Conservation (phyloP, 1,140 invertebrate species). For the Papilio dardanus region DNA sequence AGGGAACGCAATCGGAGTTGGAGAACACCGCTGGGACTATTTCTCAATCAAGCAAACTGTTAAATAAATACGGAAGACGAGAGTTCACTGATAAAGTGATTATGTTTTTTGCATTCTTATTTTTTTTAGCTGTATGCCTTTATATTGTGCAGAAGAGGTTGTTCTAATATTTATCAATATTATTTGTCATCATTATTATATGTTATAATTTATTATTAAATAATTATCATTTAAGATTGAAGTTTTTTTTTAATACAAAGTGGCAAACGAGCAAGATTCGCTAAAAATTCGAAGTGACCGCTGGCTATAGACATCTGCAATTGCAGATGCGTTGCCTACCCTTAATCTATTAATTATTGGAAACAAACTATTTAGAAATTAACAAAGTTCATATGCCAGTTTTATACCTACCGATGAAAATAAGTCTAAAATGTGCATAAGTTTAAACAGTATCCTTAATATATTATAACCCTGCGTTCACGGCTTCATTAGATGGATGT, state of each 20-base stretch:
- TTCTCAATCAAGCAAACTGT: conserved; percentile 92
- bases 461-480: too few relatives aligned
- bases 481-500: too few relatives aligned
- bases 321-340: too few relatives aligned
- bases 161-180: conserved; percentile 83
- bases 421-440: neutral
- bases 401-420: too few relatives aligned
- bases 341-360: too few relatives aligned
- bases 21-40: conserved; percentile 93
- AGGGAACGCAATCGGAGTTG: conserved; percentile 92
- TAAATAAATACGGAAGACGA: conserved; percentile 96
- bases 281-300: too few relatives aligned
- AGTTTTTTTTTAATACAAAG: neutral
- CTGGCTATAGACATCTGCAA: too few relatives aligned
- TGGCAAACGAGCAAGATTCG: too few relatives aligned
- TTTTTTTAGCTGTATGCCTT: conserved; percentile 95
- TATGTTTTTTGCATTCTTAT: conserved; percentile 93
- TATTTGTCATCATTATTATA: conserved; percentile 10
- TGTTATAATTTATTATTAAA: conserved; percentile 20
- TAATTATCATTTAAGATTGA: neutral
- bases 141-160: conserved; percentile 96
- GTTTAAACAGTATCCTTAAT: neutral
- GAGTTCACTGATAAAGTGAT: conserved; percentile 98
- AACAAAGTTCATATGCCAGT: too few relatives aligned
- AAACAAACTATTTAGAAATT: neutral